Evolutionary conservation across 2,888 invertebrate species (phyloP), one percentile per base, ranked within the genome.

Genomic region (Hypolimnas misippus): DNA sequence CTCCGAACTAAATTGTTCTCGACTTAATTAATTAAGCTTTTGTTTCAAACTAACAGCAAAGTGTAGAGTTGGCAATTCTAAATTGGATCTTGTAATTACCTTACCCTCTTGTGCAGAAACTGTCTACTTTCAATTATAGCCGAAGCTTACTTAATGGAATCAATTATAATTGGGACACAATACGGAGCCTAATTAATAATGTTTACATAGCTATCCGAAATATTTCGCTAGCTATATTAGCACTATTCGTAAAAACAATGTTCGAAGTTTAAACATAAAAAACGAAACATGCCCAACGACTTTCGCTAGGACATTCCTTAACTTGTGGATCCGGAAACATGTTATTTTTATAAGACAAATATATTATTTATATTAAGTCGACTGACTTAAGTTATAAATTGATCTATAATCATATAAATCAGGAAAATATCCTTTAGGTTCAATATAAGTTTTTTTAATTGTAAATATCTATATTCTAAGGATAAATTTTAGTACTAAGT

Each of bases 71-170:
- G 91, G 91, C 91, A 92, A 91, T 90, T 90, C 91, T 89, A 91
- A 92, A 92, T 92, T 92, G 91, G 91, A 90, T 92, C 91, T 90
- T 89, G 91, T 92, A 92, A 92, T 92, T 91, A 91, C 90, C 90
- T 85, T 89, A 84, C 88, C 89, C 88, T 86, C 88, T 86, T 87
- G 87, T 86, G 81, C 83, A 81, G 85, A 84, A 87, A 87, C 86
- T 87, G 89, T 89, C 89, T 88, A 89, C 89, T 90, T 90, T 89
- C 90, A 90, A 90, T 90, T 89, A 89, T 86, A 86, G 83, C 79
- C 84, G 83, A 83, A 85, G 88, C 89, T 87, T 86, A 86, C 84
- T 86, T 89, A 89, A 89, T 89, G 79, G 84, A 87, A 87, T 89
- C 85, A 88, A 89, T 89, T 90, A 89, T 87, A 87, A 89, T 87